phyloP scores from a whole-genome alignment of 23 tunicate species.

The Styela clava region DNA sequence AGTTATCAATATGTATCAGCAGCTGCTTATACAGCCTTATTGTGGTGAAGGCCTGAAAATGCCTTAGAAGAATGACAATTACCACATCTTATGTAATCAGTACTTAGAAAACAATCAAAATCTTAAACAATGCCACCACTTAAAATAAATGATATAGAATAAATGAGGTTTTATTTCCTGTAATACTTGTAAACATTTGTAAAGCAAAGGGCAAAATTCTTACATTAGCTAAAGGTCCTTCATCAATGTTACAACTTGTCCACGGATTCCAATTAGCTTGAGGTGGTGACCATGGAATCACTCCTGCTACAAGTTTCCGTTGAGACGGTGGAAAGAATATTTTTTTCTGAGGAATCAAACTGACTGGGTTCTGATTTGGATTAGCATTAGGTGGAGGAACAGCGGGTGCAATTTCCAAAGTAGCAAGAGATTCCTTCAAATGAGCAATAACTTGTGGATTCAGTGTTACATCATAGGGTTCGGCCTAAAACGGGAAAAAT shows the following conservation, averaged over 20 bases:
- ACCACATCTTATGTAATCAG: too few species aligned
- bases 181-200: too few species aligned
- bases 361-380: conserved; percentile 42
- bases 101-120: too few species aligned
- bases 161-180: too few species aligned
- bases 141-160: too few species aligned
- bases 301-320: conserved; percentile 45
- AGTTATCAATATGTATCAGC: too few species aligned
- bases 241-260: conserved; percentile 96
- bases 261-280: conserved; percentile 95
- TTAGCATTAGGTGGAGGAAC: conserved; percentile 20
- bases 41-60: too few species aligned
- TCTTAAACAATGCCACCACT: too few species aligned
- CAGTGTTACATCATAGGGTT: conserved; percentile 52
- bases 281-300: conserved; percentile 97
- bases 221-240: conserved; percentile 93
- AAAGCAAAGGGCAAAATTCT: too few species aligned
- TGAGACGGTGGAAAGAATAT: conserved; percentile 22
- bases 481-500: conserved; percentile 38
- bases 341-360: conserved; percentile 48
- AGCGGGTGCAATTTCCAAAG: conserved; percentile 32
- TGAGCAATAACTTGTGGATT: conserved; percentile 43
- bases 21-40: too few species aligned
- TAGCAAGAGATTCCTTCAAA: conserved; percentile 28
- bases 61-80: too few species aligned